These are phyloP conservation scores for Motacilla tschutschensis DNA, from an alignment of 2,113 vertebrate genomes.

Conservation along the genomic window DNA sequence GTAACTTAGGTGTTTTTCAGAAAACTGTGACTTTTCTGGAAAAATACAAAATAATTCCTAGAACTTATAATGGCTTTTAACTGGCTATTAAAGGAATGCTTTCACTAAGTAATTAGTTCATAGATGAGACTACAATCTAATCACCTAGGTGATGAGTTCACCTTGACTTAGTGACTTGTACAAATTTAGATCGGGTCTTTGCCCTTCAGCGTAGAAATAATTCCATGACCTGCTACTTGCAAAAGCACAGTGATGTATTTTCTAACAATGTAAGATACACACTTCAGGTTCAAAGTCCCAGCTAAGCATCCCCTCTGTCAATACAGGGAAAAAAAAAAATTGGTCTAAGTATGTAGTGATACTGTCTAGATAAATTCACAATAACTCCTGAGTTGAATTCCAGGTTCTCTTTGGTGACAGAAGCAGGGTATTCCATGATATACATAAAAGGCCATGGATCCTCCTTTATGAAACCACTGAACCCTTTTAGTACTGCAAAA, in stretches of 20 bases:
- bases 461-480: accelerated
- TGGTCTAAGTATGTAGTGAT: accelerated
- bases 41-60: background rate
- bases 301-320: background rate
- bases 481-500: background rate
- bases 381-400: background rate
- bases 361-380: background rate
- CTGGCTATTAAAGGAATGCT: background rate
- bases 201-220: background rate
- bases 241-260: background rate
- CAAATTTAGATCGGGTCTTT: background rate
- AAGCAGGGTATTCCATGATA: background rate
- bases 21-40: background rate
- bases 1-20: background rate
- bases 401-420: background rate
- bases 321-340: background rate
- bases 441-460: background rate
- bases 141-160: background rate
- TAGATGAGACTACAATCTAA: background rate
- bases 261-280: background rate
- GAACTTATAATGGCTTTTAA: background rate
- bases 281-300: background rate
- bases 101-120: background rate
- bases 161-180: background rate
- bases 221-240: background rate